Evolutionary conservation across 2,113 vertebrate species (phyloP), one percentile per base, ranked within the genome.

Genomic region (Corythaixoides concolor): DNA sequence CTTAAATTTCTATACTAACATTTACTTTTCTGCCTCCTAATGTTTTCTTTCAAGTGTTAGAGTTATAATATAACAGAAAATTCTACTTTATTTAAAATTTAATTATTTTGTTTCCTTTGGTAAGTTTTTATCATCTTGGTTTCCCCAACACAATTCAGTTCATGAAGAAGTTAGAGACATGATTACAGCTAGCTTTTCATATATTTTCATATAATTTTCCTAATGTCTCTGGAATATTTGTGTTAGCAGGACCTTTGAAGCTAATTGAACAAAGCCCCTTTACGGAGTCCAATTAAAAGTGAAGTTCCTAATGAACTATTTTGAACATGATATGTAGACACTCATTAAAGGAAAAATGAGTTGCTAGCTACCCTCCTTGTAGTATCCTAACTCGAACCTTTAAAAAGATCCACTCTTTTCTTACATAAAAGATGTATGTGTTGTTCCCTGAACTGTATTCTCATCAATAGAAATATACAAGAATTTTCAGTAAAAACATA

Each of bases 21-120:
- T 77, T 79, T 90, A 52, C 35, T 96, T 96, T 91, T 33, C 59
- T 60, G 52, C 39, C 41, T 94, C 74, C 56, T 47, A 70, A 56
- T 81, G 50, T 77, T 94, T 45, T 41, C 43, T 37, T 73, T 95
- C 91, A 89, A 28, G 53, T 85, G 21, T 55, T 87, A 72, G 55
- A 73, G 28, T 53, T 92, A 53, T 39, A 81, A 60, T 37, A 60
- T 12, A 88, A 50, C 72, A 30, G 55, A 92, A 94, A 92, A 81
- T 86, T 90, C 49, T 52, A 77, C 15, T 84, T 93, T 90, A 86
- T 80, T 93, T 80, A 90, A 90, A 92, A 84, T 87, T 56, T 85
- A 90, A 93, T 84, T 72, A 59, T 86, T 94, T 93, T 72, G 22
- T 88, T 60, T 21, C 32, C 64, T 68, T 84, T 88, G 45, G 35